Evolutionary conservation across 2,888 invertebrate genomes (phyloP).

Genomic region (Dasysyrphus tricinctus): DNA sequence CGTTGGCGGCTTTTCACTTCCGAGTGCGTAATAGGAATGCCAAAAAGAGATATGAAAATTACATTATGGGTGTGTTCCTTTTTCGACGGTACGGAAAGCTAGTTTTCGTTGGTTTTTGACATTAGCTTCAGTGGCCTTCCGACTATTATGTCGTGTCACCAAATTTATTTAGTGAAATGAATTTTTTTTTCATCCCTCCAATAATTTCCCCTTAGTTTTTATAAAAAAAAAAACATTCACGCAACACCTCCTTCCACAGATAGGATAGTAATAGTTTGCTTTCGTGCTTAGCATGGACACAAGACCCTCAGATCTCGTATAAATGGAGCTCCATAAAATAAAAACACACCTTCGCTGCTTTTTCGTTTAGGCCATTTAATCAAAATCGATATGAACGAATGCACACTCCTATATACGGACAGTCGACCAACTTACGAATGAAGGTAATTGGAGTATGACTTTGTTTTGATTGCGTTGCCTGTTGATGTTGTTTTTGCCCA

Average conservation of each 20-base stretch:
- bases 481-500: constrained; percentile 38
- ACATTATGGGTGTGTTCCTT: too few relatives aligned
- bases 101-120: too few relatives aligned
- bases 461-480: constrained; percentile 62
- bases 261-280: constrained; percentile 23
- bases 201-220: neutral
- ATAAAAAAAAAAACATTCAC: neutral
- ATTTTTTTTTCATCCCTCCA: neutral
- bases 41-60: too few relatives aligned
- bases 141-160: too few relatives aligned
- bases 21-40: too few relatives aligned
- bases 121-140: too few relatives aligned
- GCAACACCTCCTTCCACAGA: constrained; percentile 1
- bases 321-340: constrained; percentile 24
- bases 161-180: too few relatives aligned
- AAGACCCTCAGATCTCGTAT: constrained; percentile 13
- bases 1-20: too few relatives aligned
- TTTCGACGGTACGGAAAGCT: too few relatives aligned
- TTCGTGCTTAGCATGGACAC: constrained; percentile 43
- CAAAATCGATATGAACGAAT: constrained; percentile 61
- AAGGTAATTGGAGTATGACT: constrained; percentile 72
- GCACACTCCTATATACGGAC: neutral
- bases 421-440: constrained; percentile 51
- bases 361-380: constrained; percentile 70
- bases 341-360: constrained; percentile 64